These are phyloP conservation scores for Dusona sp. DNA, from an alignment of 2,888 invertebrate genomes.

Conservation along the genomic window DNA sequence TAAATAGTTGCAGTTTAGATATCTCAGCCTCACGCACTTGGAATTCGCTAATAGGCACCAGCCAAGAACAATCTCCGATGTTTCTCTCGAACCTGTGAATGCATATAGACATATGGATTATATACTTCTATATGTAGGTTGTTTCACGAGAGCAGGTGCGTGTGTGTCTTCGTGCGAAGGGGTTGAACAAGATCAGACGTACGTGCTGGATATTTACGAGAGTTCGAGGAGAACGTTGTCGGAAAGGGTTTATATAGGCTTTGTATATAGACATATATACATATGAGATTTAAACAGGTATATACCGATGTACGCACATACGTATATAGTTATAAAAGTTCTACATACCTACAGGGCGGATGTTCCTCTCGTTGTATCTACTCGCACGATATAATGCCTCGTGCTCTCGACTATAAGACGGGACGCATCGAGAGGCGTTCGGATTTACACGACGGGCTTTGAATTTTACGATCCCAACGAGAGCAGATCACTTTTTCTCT, in stretches of 20 bases:
- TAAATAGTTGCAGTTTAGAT: constrained; percentile 44
- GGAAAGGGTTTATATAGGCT: constrained; percentile 45
- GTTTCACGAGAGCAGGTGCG: constrained; percentile 57
- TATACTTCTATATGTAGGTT: constrained; percentile 13
- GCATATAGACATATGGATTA: constrained; percentile 25
- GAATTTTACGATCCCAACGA: constrained; percentile 71
- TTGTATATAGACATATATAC: constrained; percentile 23
- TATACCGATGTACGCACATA: constrained; percentile 25
- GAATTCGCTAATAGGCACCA: constrained; percentile 70
- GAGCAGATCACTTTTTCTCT: constrained; percentile 29
- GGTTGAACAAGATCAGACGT: constrained; percentile 68
- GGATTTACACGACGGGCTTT: constrained; percentile 74
- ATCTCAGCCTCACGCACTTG: constrained; percentile 67
- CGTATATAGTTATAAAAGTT: constrained; percentile 16
- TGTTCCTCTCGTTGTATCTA: constrained; percentile 55
- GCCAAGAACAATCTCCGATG: constrained; percentile 60
- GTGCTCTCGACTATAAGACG: constrained; percentile 48
- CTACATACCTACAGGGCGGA: constrained; percentile 47
- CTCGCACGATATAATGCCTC: constrained; percentile 62
- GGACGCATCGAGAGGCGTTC: constrained; percentile 72
- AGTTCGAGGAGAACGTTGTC: constrained; percentile 61
- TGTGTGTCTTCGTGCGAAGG: constrained; percentile 60
- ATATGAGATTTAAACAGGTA: constrained; percentile 5
- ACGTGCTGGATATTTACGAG: constrained; percentile 71
- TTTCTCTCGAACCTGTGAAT: constrained; percentile 45